phyloP scores from a whole-genome alignment of 2,888 invertebrate species.

The Polyploca ridens region DNA sequence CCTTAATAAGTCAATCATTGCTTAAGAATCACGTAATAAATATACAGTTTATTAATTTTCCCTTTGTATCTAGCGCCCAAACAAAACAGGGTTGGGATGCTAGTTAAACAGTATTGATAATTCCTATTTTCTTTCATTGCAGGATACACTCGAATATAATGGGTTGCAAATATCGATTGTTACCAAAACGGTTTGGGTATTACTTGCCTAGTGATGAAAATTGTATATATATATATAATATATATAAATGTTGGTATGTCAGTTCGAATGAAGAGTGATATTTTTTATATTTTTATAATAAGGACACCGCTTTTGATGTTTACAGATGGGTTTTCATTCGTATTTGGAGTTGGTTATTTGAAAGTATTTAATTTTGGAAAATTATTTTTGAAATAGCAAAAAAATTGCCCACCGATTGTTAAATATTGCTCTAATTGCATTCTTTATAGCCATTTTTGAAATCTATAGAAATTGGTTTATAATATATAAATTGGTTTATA shows the following conservation, averaged over 20 bases:
- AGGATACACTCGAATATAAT: slow-evolving; percentile 80
- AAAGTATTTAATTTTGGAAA: neutral
- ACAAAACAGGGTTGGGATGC: neutral
- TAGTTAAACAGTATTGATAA: slow-evolving; percentile 33
- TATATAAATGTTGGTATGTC: slow-evolving; percentile 13
- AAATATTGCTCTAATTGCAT: too few species aligned
- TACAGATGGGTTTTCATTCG: neutral
- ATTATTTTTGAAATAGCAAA: neutral
- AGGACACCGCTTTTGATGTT: slow-evolving; percentile 6
- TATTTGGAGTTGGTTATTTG: neutral
- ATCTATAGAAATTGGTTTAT: too few species aligned
- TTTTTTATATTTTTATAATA: slow-evolving; percentile 50
- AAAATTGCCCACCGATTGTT: neutral
- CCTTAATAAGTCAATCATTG: too few species aligned
- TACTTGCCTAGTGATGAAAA: slow-evolving; percentile 57
- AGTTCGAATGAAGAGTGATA: slow-evolving; percentile 32
- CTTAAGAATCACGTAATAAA: too few species aligned
- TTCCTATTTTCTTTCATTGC: slow-evolving; percentile 58
- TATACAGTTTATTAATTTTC: too few species aligned
- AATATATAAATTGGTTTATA: too few species aligned
- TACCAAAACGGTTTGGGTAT: slow-evolving; percentile 73
- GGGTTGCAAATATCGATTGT: slow-evolving; percentile 73
- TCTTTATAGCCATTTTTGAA: too few species aligned
- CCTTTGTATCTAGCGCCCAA: neutral
- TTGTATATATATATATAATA: slow-evolving; percentile 16